A percentile compares a stretch with the other conserved stretches of the same genome.
Conservation (phyloP, 1,140 invertebrate species). For the Cydia splendana region DNA sequence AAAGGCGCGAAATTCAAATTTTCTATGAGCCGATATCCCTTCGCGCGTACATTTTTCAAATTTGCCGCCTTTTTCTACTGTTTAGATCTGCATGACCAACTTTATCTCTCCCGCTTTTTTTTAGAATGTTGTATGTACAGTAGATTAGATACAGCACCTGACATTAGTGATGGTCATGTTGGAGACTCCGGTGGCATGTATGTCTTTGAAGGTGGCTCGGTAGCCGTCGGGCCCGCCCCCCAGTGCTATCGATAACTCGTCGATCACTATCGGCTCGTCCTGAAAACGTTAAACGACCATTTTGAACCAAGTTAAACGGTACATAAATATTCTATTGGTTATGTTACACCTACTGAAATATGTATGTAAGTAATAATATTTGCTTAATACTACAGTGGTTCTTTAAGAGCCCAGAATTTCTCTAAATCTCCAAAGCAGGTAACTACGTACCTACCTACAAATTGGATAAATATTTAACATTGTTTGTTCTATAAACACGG, state of each 20-base stretch:
- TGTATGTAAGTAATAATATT: too few relatives aligned
- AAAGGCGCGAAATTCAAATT: too few relatives aligned
- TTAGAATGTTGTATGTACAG: not conserved
- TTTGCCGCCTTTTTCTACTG: too few relatives aligned
- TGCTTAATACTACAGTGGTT: too few relatives aligned
- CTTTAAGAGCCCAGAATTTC: too few relatives aligned
- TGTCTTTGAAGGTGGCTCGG: conserved; percentile 87
- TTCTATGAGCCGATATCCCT: too few relatives aligned
- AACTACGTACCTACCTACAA: too few relatives aligned
- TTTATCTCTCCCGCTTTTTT: not conserved
- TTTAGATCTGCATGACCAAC: too few relatives aligned
- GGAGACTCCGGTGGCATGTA: conserved; percentile 88
- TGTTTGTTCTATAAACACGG: conserved; percentile 1
- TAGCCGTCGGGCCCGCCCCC: conserved; percentile 89
- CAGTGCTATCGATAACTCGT: conserved; percentile 88
- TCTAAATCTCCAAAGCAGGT: too few relatives aligned
- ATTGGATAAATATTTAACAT: not conserved
- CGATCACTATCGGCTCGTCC: conserved; percentile 88
- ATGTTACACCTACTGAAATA: too few relatives aligned
- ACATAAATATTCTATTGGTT: too few relatives aligned
- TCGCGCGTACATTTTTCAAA: too few relatives aligned
- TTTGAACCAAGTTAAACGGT: not conserved
- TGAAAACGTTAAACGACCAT: conserved; percentile 62
- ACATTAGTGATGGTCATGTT: conserved; percentile 87
- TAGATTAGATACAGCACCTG: conserved; percentile 64